These are phyloP conservation scores for Balaenoptera acutorostrata DNA, from an alignment of 2,113 vertebrate species.

Conservation along the genomic window DNA sequence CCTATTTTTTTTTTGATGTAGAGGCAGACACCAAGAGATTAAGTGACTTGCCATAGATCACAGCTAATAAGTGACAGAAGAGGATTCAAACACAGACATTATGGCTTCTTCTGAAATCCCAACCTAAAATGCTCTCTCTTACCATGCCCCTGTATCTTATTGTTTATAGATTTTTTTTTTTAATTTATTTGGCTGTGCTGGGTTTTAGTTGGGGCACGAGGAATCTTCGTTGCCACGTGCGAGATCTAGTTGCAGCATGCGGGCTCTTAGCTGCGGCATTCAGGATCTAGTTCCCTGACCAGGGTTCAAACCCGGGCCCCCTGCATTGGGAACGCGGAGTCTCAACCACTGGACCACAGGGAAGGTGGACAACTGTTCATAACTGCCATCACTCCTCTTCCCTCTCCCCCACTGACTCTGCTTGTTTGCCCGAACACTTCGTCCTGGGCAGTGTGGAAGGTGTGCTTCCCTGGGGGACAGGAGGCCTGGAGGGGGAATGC, in stretches of 20 bases:
- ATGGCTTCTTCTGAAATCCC: neutral
- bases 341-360: no score
- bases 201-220: no score
- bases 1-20: neutral
- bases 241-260: no score
- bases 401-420: neutral
- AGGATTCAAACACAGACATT: neutral
- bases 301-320: no score
- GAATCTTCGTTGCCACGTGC: no score
- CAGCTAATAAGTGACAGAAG: neutral
- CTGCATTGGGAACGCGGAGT: no score
- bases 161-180: neutral
- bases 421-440: neutral
- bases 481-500: neutral
- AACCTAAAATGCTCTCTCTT: neutral
- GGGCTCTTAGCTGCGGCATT: no score
- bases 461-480: neutral
- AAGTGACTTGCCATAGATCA: neutral
- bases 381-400: neutral
- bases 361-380: neutral
- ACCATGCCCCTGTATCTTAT: neutral
- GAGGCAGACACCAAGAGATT: neutral
- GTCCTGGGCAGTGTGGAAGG: neutral
- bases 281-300: no score
- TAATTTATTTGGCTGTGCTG: no score